phyloP scores from a whole-genome alignment of 2,888 invertebrate genomes.

The Parelbella ahira region DNA sequence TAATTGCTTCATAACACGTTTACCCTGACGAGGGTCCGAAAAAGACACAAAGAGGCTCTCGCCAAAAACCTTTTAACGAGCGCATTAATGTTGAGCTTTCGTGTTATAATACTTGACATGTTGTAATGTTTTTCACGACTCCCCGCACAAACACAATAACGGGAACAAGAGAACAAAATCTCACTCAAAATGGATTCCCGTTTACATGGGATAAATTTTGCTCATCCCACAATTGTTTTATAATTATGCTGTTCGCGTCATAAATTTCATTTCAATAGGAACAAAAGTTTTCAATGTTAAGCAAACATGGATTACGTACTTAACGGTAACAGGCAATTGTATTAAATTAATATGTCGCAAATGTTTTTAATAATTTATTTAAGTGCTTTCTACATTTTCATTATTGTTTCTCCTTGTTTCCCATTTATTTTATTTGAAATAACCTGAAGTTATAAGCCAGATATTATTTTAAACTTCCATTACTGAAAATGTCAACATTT shows the following conservation, averaged over 20 bases:
- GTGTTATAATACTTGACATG: constrained; percentile 47
- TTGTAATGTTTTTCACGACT: constrained; percentile 28
- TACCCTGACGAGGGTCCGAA: constrained; percentile 63
- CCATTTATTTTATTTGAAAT: no score
- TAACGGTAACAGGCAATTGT: no score
- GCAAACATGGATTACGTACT: no score
- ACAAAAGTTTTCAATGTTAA: no score
- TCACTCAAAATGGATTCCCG: constrained; percentile 18
- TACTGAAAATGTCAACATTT: no score
- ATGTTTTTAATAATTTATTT: no score
- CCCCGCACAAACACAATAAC: constrained; percentile 13
- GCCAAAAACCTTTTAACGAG: constrained; percentile 56
- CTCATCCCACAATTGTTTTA: constrained; percentile 7
- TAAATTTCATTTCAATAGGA: background rate
- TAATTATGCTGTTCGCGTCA: constrained; percentile 4
- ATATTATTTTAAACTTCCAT: no score
- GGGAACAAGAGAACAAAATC: constrained; percentile 12
- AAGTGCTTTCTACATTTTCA: no score
- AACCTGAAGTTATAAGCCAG: no score
- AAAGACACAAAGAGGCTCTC: constrained; percentile 50
- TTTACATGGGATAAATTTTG: no score
- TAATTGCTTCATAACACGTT: constrained; percentile 64
- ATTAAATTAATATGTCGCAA: no score
- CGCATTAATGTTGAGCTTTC: constrained; percentile 48
- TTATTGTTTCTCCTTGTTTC: no score